Evolutionary conservation across 2,113 vertebrate species (phyloP), one percentile per base, ranked within the genome.

Genomic region (Centropus unirufus): DNA sequence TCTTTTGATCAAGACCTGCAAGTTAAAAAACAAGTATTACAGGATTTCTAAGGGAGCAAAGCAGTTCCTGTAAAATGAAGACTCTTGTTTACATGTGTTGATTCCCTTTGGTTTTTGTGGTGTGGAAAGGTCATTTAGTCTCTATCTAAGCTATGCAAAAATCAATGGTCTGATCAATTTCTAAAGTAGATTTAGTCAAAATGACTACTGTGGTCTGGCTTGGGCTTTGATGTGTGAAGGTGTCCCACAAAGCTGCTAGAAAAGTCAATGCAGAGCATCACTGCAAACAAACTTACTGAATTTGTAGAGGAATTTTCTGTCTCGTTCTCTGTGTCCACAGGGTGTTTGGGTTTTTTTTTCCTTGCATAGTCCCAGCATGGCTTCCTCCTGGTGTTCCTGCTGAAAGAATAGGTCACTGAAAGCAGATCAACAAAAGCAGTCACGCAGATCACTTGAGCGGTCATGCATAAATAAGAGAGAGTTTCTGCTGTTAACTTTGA

Each of bases 371-470:
- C 87, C 32, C 93, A 93, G 90, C 40, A 0, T 62, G 85, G 86
- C 62, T 91, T 87, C 83, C 72, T 92, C 81, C 74, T 93, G 55
- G 44, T 74, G 46, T 90, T 88, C 42, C 86, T 59, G 23, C 85
- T 39, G 89, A 88, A 93, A 97, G 90, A 95, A 96, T 39, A 64
- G 96, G 88, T 95, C 0, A 0, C 66, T 77, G 83, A 14, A 34
- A 97, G 87, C 88, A 74, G 61, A 80, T 91, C 47, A 91, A 96
- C 94, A 97, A 80, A 95, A 77, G 92, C 93, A 77, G 91, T 87
- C 89, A 76, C 9, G 47, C 96, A 93, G 89, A 82, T 92, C 79
- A 83, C 91, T 96, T 24, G 46, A 44, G 89, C 42, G 5, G 51
- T 93, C 82, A 87, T 93, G 95, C 93, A 84, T 81, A 93, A 95